Conservation (phyloP, 2,888 invertebrate genomes). For the Blera fallax region DNA sequence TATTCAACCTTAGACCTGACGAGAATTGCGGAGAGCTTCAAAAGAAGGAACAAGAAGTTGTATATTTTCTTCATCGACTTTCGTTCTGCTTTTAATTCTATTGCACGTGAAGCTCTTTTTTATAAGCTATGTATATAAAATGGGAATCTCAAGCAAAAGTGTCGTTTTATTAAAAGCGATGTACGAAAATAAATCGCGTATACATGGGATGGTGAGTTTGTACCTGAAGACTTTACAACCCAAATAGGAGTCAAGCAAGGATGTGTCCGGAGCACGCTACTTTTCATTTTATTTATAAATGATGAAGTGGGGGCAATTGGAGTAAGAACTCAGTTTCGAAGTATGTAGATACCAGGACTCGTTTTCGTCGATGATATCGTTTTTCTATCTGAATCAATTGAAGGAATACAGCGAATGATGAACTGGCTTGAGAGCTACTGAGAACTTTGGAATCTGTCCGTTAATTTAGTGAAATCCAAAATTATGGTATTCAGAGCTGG, state of each 20-base stretch:
- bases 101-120: neutral
- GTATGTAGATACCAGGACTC: neutral
- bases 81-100: neutral
- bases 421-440: neutral
- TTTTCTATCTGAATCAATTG: neutral
- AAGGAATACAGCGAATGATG: slow-evolving; percentile 1
- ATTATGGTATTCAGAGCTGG: no score
- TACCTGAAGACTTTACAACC: neutral
- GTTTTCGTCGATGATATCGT: neutral
- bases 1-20: neutral
- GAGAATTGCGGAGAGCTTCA: neutral
- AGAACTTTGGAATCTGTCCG: neutral
- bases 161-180: neutral
- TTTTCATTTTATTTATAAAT: neutral
- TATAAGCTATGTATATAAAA: no score
- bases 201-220: neutral
- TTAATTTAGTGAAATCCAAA: neutral
- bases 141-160: neutral
- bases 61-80: neutral
- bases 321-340: neutral
- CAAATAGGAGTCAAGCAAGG: neutral
- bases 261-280: neutral
- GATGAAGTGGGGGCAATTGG: neutral
- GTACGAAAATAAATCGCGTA: neutral
- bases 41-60: neutral